Percentiles rank a stretch among this genome's conserved stretches.
These are phyloP conservation scores for Conchocele bisecta DNA, from an alignment of 2,888 invertebrate species.

Conservation along the genomic window DNA sequence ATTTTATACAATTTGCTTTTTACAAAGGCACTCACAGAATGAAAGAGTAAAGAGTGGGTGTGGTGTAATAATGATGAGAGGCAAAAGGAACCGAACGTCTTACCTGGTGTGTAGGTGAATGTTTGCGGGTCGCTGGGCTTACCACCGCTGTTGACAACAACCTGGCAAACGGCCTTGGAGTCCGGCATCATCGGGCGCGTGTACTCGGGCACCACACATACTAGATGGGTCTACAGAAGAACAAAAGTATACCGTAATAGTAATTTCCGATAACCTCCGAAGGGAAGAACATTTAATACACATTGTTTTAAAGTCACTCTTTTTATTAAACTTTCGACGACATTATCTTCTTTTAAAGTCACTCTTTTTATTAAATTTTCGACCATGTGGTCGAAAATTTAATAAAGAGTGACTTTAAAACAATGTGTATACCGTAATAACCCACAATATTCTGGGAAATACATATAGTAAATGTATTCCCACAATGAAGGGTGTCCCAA, in stretches of 20 bases:
- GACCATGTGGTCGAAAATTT: too few relatives aligned
- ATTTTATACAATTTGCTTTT: neutral
- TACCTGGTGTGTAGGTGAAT: conserved; percentile 82
- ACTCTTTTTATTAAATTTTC: too few relatives aligned
- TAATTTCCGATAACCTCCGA: neutral
- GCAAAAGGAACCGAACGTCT: conserved; percentile 35
- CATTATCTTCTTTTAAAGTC: neutral
- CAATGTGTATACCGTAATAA: too few relatives aligned
- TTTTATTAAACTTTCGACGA: too few relatives aligned
- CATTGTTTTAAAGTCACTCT: neutral
- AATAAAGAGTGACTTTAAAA: too few relatives aligned
- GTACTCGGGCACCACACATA: conserved; percentile 82
- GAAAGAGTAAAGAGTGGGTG: conserved; percentile 39
- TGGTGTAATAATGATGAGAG: neutral
- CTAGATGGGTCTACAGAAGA: conserved; percentile 82
- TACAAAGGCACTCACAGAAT: conserved; percentile 43
- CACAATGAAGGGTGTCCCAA: too few relatives aligned
- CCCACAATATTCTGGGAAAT: too few relatives aligned
- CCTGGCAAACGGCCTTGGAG: conserved; percentile 75
- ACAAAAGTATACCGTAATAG: conserved; percentile 20
- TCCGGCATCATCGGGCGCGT: conserved; percentile 61
- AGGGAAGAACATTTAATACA: neutral
- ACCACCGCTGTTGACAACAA: conserved; percentile 81
- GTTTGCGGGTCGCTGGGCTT: conserved; percentile 81
- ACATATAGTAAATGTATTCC: too few relatives aligned